Base-by-base conservation (phyloP, 2,888 invertebrate genomes). In the Phalera bucephala region DNA sequence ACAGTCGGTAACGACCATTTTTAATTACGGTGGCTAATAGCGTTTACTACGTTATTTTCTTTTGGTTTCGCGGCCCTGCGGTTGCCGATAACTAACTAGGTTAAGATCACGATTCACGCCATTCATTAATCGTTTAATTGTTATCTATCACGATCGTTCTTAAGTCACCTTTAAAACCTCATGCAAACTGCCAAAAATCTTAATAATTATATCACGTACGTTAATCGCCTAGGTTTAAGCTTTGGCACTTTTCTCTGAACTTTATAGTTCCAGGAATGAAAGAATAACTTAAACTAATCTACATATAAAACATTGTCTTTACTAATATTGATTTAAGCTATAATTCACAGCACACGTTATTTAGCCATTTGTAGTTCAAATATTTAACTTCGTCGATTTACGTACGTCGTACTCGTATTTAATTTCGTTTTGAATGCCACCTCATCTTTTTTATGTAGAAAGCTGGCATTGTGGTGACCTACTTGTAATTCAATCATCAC, bases 361-460 rank as follows among this genome's bases (percentile, higher is more conserved):
- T 76, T 80, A 72, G 72, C 75, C 77, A 82, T 83, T 80, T 80
- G 74, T 64, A 70, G 57, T 52, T 46, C 64, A 73, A 82, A 83
- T 77, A 80, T 82, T 79, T 44, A 56, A 52, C 56, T 52, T 58
- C 31, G 64, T 65, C 44, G 56, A 58, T 57, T 52, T 62, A 60
- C 61, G 63, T 67, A 64, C 59, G 57, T 25, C n/a, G n/a, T n/a
- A 25, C n/a, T 52, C 57, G 58, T 73, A 69, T 77, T 75, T 56
- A 65, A 73, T 76, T 75, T 76, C 72, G 59, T 70, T 76, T 76
- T 77, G 57, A 64, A 45, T 13, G 13, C 19, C 20, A 12, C 4
- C 48, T 50, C 3, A n/a, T 12, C 11, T 25, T 23, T n/a, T 23
- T 3, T 66, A 49, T 57, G 38, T 49, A 63, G 72, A 77, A 76